A percentile compares a stretch with the other conserved stretches of the same genome.
phyloP scores from a whole-genome alignment of 2,888 invertebrate genomes.

The Drosophila multiciliata region DNA sequence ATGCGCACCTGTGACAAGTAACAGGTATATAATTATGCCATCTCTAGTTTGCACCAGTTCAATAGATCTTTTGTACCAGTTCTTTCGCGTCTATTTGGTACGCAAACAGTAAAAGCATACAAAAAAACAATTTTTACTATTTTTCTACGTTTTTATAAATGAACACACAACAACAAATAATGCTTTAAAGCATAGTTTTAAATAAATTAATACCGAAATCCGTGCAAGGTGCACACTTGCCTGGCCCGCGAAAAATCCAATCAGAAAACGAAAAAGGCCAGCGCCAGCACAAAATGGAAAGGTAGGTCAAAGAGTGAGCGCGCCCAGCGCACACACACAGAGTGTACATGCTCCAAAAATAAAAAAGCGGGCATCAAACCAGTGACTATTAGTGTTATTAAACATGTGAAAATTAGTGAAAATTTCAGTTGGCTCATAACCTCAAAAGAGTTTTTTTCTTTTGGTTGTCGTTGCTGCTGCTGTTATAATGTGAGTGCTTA shows the following conservation, averaged over 20 bases:
- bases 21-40: constrained; percentile 37
- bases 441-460: constrained; percentile 75
- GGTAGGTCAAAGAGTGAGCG: constrained; percentile 84
- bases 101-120: constrained; percentile 72
- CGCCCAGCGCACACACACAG: constrained; percentile 65
- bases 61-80: constrained; percentile 55
- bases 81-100: constrained; percentile 78
- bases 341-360: constrained; percentile 49
- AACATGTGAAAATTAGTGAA: constrained; percentile 69
- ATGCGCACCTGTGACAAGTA: constrained; percentile 45
- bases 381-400: constrained; percentile 47
- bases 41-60: constrained; percentile 62
- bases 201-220: constrained; percentile 44
- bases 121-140: constrained; percentile 75
- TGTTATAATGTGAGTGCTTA: constrained; percentile 58
- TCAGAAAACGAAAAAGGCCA: constrained; percentile 69
- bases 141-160: constrained; percentile 79
- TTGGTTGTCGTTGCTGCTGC: constrained; percentile 52
- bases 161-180: constrained; percentile 63
- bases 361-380: constrained; percentile 30
- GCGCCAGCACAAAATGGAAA: constrained; percentile 82
- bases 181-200: constrained; percentile 65
- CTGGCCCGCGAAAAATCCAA: constrained; percentile 58
- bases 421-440: constrained; percentile 72
- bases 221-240: constrained; percentile 49